Evolutionary conservation across 1,140 invertebrate species (phyloP), one percentile per base, ranked within the genome.

Genomic region (Calliopsis andreniformis): DNA sequence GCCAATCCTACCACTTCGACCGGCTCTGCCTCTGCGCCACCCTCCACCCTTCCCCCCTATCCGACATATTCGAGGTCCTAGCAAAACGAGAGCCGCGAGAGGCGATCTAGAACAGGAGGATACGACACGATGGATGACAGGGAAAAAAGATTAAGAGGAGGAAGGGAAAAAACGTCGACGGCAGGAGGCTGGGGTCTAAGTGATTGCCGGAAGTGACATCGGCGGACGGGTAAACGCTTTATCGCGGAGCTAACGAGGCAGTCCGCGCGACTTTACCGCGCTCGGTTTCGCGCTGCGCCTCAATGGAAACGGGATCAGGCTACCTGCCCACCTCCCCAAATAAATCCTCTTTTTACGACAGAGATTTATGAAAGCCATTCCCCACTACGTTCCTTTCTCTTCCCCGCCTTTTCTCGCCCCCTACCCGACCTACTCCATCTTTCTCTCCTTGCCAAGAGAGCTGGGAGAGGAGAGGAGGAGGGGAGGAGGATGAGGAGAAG

Each of bases 301-400:
- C 82, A 84, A 87, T 83, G 85, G 78, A 86, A 85, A 85, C 82
- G 77, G 71, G 82, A 86, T 87, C 86, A 75, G 78, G 76, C 53
- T 83, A 75, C 70, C 55, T 78, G 67, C 73, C 77, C 78, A 77
- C 75, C 86, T 83, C 72, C 82, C 85, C 80, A 83, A 89, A 91
- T 91, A 90, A 91, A 91, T 90, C 89, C 89, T 87, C 86, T 89
- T 91, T 91, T 91, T 91, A 90, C 87, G 88, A 89, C 89, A 81
- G 84, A 90, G 89, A 91, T 91, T 91, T 91, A 90, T 91, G 85
- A 90, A 90, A 90, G 87, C 87, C 88, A 89, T 90, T 91, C 85
- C 76, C 42, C 58, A 69, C 63, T 30, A 10, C 39, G 58, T 32
- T 53, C 61, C 39, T 72, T 68, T 61, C 75, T 64, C 45, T 59